These are phyloP conservation scores for Dorcus parallelipipedus DNA, from an alignment of 2,888 invertebrate genomes.

Conservation along the genomic window DNA sequence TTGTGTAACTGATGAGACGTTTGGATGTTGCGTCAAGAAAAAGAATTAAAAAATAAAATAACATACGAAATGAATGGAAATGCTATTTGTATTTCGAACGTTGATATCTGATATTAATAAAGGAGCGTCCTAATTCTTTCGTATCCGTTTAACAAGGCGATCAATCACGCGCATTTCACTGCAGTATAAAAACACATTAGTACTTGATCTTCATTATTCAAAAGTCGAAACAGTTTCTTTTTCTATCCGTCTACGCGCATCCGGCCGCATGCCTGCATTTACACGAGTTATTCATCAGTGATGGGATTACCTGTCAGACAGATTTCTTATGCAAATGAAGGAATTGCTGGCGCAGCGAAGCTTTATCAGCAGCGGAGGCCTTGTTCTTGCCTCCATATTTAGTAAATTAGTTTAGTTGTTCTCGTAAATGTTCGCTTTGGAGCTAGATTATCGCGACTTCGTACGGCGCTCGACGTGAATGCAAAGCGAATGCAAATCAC, in stretches of 20 bases:
- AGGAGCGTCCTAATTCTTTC: slow-evolving; percentile 9
- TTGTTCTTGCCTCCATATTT: slow-evolving; percentile 17
- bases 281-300: slow-evolving; percentile 15
- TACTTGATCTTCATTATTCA: slow-evolving; percentile 14
- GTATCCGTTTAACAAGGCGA: slow-evolving; percentile 4
- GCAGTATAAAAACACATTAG: background rate
- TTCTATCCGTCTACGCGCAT: background rate
- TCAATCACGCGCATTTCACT: slow-evolving; percentile 13
- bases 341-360: slow-evolving; percentile 15
- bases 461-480: slow-evolving; percentile 12
- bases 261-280: slow-evolving; percentile 1
- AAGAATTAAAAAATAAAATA: no score
- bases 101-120: background rate
- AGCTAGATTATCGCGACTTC: background rate
- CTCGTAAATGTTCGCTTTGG: slow-evolving; percentile 13
- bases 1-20: no score
- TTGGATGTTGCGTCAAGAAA: no score
- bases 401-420: slow-evolving; percentile 21
- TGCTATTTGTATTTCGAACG: background rate
- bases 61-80: no score
- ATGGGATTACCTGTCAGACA: slow-evolving; percentile 6
- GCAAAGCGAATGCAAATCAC: slow-evolving; percentile 20
- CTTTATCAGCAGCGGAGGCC: slow-evolving; percentile 20
- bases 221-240: slow-evolving; percentile 1
- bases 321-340: slow-evolving; percentile 14